Base-by-base conservation (phyloP, 2,113 vertebrate genomes). In the Catharus minimus region DNA sequence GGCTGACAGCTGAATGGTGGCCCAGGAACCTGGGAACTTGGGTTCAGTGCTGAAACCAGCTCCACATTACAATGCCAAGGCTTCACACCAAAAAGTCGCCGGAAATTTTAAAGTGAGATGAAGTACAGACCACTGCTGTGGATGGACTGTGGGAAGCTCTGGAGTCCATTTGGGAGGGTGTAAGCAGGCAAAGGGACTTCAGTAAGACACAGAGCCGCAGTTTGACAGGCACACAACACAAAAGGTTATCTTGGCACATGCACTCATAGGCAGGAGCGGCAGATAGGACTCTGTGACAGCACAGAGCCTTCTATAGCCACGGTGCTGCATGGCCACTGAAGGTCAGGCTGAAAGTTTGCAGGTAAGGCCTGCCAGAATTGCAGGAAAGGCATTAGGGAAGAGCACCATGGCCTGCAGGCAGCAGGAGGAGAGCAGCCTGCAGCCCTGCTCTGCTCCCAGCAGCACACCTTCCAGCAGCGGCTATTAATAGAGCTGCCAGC, bases 301-400 rank as follows among this genome's bases (percentile, higher is more conserved):
- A 2, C 56, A 39, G 65, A 36, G 32, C 64, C n/a, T 71, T 64
- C 73, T 2, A 9, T 13, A 7, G 50, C 13, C 2, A 24, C 1
- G 1, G 0, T 0, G 0, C 41, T 43, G 7, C 1, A 50, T 0
- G 0, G 44, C 58, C 8, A 3, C 47, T 14, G 21, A 60, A 76
- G 21, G 6, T 15, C 38, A 68, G 64, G 28, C 36, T 66, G 64
- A 19, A 71, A 58, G 53, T 18, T 3, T 28, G 18, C 50, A 50
- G 49, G 47, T 26, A 43, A 72, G 41, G 19, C 33, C 43, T 41
- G 32, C 38, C 52, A 47, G 18, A 66, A n/a, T 1, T 17, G 32
- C 53, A 64, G 22, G 49, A 36, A 17, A 32, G 52, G 44, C 2
- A 0, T 43, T 47, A n/a, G 77, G 14, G 10, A 72, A 73, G 47